Evolutionary conservation across 2,888 invertebrate species (phyloP), one percentile per base, ranked within the genome.

Genomic region (Lutraria lutraria): DNA sequence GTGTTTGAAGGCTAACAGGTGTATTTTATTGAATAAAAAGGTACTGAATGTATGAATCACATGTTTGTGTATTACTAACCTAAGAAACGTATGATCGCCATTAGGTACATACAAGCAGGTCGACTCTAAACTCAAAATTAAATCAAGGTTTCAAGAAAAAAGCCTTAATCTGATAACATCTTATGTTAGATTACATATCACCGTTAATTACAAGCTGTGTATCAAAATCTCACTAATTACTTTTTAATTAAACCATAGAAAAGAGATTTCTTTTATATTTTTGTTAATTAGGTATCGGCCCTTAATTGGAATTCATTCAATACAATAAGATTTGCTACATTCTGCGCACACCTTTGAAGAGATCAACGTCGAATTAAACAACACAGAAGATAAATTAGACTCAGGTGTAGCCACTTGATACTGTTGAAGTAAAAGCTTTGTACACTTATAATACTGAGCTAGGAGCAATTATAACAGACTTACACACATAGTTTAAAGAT

Each of bases 341-440:
- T 34, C 25, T 34, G 19, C 31, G 19, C 76, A 72, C 76, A 29
- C 25, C 53, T 53, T 31, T 68, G 54, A 72, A 84, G 54, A 84
- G 54, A 54, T 72, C 52, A n/a, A 52, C 52, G 81, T 81, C 54
- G 53, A 54, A 72, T 68, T 72, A 53, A 83, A 63, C 76, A 34
- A 34, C 29, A 16, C 16, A 34, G 68, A 83, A 34, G 68, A 52
- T 72, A 54, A 63, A 84, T 84, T 76, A 72, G 76, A 72, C 31
- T 84, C 53, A 84, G 84, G 76, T 76, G 54, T 68, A 76, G 84
- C 16, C 29, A 84, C 76, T 12, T 25, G 25, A 84, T 52, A 84
- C 29, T 53, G n/a, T 84, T 84, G 76, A 84, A 72, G 84, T 83
- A n/a, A 25, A n/a, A 68, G 34, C 31, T 43, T 43, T 76, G 34